Base-by-base conservation (phyloP, 2,888 invertebrate genomes). In the Litoditis marina region DNA sequence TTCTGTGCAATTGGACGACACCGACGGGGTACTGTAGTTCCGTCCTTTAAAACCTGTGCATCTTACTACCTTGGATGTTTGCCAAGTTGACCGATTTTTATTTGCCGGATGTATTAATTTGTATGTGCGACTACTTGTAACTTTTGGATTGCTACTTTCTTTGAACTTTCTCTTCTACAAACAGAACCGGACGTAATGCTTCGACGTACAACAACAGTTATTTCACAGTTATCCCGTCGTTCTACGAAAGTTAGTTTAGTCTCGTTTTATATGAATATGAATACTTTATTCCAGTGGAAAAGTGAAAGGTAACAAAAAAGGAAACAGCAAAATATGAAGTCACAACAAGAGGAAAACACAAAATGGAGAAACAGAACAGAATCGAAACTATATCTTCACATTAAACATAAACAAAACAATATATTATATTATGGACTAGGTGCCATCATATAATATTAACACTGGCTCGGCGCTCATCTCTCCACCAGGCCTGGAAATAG, bases 21-120 rank as follows among this genome's bases (percentile, higher is more conserved):
- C n/a, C n/a, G n/a, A 8, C 44, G 44, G 44, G 44, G 19, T 44
- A 44, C 44, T 19, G 44, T 44, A 44, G 44, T 8, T 25, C 25
- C 25, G 3, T 3, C 4, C 3, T n/a, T 6, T 3, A 8, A 25
- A 44, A 44, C 44, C 19, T 44, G 44, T 25, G 25, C 44, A 44
- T 44, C 44, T 44, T 22, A 44, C 44, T 44, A 6, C 19, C 44
- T 25, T 44, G 44, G 44, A 44, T 25, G 19, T 5, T 44, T 44
- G 44, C 44, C 44, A 25, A 44, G 44, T 44, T 44, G 44, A 44
- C 44, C 19, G 44, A 44, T n/a, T n/a, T n/a, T n/a, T n/a, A n/a
- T n/a, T 44, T 22, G 44, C 25, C 39, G 44, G 19, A 22, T 44
- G 19, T 44, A 44, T 44, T 25, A 44, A 39, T 44, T 44, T 22